Conservation (phyloP, 2,888 invertebrate species). For the Azorinus chamasolen region DNA sequence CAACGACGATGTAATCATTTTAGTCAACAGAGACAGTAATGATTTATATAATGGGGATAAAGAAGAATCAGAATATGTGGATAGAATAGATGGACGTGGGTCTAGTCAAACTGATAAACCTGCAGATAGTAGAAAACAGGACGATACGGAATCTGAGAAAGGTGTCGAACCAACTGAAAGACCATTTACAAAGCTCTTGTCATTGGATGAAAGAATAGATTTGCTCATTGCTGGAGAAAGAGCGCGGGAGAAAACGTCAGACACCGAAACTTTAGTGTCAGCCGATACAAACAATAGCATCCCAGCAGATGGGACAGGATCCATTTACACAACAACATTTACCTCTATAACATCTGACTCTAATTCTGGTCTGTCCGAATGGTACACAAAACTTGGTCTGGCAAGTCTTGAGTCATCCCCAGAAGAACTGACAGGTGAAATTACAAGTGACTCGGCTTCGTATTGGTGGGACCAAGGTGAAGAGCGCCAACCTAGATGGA, state of each 20-base stretch:
- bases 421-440: conserved; percentile 40
- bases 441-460: conserved; percentile 64
- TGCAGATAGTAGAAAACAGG: neutral
- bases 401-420: conserved; percentile 50
- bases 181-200: conserved; percentile 46
- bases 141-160: neutral
- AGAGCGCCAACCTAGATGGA: conserved; percentile 1
- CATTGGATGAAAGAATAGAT: conserved; percentile 62
- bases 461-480: conserved; percentile 69
- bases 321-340: conserved; percentile 53
- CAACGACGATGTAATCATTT: too few species aligned
- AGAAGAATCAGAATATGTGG: too few species aligned
- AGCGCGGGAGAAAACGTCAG: conserved; percentile 31
- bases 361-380: conserved; percentile 51
- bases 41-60: too few species aligned
- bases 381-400: conserved; percentile 47
- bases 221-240: conserved; percentile 56
- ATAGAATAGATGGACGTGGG: too few species aligned
- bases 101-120: neutral
- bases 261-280: conserved; percentile 11
- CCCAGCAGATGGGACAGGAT: conserved; percentile 8
- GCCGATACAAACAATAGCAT: neutral
- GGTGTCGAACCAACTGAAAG: conserved; percentile 35
- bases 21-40: too few species aligned
- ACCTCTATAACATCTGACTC: conserved; percentile 58